Evolutionary conservation across 1,140 invertebrate species (phyloP).

Genomic region (honey bee (Apis mellifera)): DNA sequence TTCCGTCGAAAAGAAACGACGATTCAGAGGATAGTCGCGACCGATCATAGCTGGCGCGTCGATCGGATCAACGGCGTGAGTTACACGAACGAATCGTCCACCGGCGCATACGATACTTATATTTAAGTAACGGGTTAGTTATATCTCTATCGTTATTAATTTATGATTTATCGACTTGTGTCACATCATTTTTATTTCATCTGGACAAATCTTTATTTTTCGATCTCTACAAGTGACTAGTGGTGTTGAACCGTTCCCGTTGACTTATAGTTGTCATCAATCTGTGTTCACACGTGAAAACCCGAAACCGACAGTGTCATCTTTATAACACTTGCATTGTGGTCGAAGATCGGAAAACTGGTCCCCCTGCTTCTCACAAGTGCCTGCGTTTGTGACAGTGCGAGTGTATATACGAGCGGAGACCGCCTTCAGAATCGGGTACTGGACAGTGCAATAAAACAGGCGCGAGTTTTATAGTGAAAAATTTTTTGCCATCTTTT

Average conservation of each 20-base stretch:
- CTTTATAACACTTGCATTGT: not conserved
- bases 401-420: slow-evolving; percentile 52
- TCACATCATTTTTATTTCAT: not conserved
- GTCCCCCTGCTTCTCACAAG: slow-evolving; percentile 25
- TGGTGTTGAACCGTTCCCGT: slow-evolving; percentile 21
- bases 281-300: slow-evolving; percentile 6
- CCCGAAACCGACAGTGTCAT: slow-evolving; percentile 13
- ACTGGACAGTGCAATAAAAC: slow-evolving; percentile 43
- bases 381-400: slow-evolving; percentile 70
- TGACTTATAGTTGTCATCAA: slow-evolving; percentile 33
- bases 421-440: slow-evolving; percentile 28
- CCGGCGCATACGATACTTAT: slow-evolving; percentile 33
- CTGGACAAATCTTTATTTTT: not conserved
- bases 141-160: slow-evolving; percentile 1
- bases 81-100: slow-evolving; percentile 29
- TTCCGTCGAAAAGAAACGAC: slow-evolving; percentile 81
- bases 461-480: slow-evolving; percentile 26
- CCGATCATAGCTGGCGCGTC: slow-evolving; percentile 81
- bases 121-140: slow-evolving; percentile 16
- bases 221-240: not conserved
- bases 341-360: slow-evolving; percentile 33
- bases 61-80: slow-evolving; percentile 76
- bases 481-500: not conserved
- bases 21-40: slow-evolving; percentile 81
- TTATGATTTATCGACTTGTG: not conserved